Base-by-base conservation (phyloP, 2,888 invertebrate genomes). In the Leptinotarsa peninsularis region DNA sequence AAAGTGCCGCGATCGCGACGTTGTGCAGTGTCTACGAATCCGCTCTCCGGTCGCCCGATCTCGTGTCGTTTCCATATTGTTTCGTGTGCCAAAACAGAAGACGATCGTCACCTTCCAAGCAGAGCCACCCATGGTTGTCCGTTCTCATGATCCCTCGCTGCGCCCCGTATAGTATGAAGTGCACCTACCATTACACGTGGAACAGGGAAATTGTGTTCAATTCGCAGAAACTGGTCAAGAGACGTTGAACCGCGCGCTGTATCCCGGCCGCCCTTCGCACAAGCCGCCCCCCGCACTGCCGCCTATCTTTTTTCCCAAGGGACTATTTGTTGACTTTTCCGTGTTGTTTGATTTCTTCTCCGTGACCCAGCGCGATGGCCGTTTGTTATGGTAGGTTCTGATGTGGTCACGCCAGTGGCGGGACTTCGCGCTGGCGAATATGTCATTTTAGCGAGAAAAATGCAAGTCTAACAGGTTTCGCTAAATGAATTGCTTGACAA, bases 181-280 rank as follows among this genome's bases (percentile, higher is more conserved):
- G 93, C 93, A 93, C 93, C 90, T 95, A 95, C 92, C 93, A 93
- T 89, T 95, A 94, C 93, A 95, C 95, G 91, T 96, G 96, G 96
- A 96, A 95, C 90, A 93, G 94, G 90, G 95, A 96, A 91, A 96
- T 96, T 89, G 94, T 96, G 90, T 93, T 96, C 91, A 96, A 96
- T 91, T 96, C 96, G 89, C 95, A 96, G 89, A 96, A 96, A 91
- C 91, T 96, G 87, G 96, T 96, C 86, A 96, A 96, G 90, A 95
- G 96, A 95, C 96, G 96, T 92, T 95, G 95, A 94, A 66, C 67
- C 72, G 49, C 49, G 23, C 43, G 67, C 66, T 67, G 66, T 56
- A 10, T 80, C 81, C 14, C 78, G 79, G 78, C 81, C 80, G 75
- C 79, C 80, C 80, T 81, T 72, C 77, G 82, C 80, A 15, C 52